Evolutionary conservation across 2,797 vertebrate genomes (phyloP).

Genomic region (Enteromius mattozi): DNA sequence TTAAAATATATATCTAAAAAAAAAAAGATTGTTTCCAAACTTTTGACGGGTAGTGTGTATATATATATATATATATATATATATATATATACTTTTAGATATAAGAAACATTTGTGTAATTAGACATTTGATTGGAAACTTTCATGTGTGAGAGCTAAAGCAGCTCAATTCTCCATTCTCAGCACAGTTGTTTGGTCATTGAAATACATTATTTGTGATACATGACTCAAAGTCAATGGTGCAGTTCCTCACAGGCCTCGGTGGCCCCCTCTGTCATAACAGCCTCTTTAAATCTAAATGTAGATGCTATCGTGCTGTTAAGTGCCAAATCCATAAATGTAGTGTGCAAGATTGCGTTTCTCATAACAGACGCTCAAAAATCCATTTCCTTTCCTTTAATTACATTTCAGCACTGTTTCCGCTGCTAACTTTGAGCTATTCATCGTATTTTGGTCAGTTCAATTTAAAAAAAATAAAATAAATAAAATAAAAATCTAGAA

Average conservation of each 20-base stretch:
- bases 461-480: conserved; percentile 55
- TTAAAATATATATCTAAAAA: too few species aligned
- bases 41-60: too few species aligned
- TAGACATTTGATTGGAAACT: too few species aligned
- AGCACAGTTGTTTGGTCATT: conserved; percentile 3
- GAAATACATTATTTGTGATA: conserved; percentile 20
- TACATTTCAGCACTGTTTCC: conserved; percentile 62
- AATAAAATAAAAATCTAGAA: neutral
- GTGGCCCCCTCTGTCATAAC: conserved; percentile 18
- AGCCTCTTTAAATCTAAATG: conserved; percentile 41
- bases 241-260: conserved; percentile 6
- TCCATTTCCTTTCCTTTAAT: conserved; percentile 70
- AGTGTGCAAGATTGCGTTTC: conserved; percentile 40
- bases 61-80: too few species aligned
- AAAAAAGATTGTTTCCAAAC: too few species aligned
- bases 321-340: conserved; percentile 39
- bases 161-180: neutral
- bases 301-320: conserved; percentile 43
- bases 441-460: conserved; percentile 70
- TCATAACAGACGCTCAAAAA: conserved; percentile 59
- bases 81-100: neutral
- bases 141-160: neutral
- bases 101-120: neutral
- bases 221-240: conserved; percentile 25
- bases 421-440: conserved; percentile 61